Evolutionary conservation across 2,888 invertebrate genomes (phyloP).

Genomic region (Leucophenga montana): DNA sequence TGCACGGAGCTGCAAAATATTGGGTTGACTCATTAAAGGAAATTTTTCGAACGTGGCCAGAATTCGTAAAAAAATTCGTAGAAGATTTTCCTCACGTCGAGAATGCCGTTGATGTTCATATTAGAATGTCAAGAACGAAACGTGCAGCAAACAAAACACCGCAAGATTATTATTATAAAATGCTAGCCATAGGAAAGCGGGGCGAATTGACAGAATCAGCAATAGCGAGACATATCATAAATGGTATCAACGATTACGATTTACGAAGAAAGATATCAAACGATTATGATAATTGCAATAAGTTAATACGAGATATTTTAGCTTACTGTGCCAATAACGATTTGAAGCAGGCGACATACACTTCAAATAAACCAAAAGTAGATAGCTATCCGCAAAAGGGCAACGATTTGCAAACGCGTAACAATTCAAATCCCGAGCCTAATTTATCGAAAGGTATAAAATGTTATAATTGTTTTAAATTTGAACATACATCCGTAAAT

Average conservation of each 20-base stretch:
- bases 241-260: constrained; percentile 32
- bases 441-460: constrained; percentile 6
- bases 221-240: constrained; percentile 29
- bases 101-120: constrained; percentile 34
- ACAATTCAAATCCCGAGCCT: background rate
- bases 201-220: constrained; percentile 27
- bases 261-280: constrained; percentile 28
- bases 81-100: constrained; percentile 29
- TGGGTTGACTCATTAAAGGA: constrained; percentile 4
- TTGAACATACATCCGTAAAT: constrained; percentile 18
- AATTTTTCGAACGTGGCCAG: constrained; percentile 20
- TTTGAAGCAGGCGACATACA: background rate
- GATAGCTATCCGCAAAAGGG: background rate
- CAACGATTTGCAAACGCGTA: background rate
- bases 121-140: constrained; percentile 31
- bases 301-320: constrained; percentile 28
- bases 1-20: background rate
- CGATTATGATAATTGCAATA: constrained; percentile 25
- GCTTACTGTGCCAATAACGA: constrained; percentile 25
- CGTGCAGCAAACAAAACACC: constrained; percentile 31
- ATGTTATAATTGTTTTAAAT: constrained; percentile 33
- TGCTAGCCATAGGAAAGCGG: constrained; percentile 30
- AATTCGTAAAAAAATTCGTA: constrained; percentile 28
- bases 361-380: too few relatives aligned
- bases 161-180: constrained; percentile 33